Conservation (phyloP, 2,888 invertebrate species). For the Diaperis boleti region DNA sequence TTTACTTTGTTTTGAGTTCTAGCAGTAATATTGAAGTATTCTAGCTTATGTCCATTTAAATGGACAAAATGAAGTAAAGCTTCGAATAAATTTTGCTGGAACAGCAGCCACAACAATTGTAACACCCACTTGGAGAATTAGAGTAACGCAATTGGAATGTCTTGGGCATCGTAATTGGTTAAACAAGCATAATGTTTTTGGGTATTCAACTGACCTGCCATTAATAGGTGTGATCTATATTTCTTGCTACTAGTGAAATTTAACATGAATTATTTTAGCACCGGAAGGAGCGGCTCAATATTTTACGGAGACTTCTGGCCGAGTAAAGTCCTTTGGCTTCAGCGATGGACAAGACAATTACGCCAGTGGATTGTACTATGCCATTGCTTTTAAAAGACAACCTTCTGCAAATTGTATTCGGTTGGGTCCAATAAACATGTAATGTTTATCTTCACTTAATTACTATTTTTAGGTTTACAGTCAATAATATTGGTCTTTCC, state of each 20-base stretch:
- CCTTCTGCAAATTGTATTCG: constrained; percentile 12
- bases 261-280: constrained; percentile 66
- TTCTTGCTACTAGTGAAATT: too few relatives aligned
- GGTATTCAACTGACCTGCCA: not conserved
- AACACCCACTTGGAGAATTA: constrained; percentile 56
- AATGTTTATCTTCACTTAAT: not conserved
- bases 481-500: not conserved
- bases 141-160: constrained; percentile 63
- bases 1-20: constrained; percentile 47
- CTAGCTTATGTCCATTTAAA: constrained; percentile 56
- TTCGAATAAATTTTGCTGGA: constrained; percentile 57
- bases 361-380: constrained; percentile 71
- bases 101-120: constrained; percentile 70
- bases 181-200: constrained; percentile 34
- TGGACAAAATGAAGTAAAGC: constrained; percentile 49
- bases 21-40: constrained; percentile 3
- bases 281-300: constrained; percentile 78
- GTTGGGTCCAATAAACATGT: not conserved
- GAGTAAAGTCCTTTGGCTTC: constrained; percentile 74
- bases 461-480: constrained; percentile 14
- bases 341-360: constrained; percentile 64
- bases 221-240: not conserved
- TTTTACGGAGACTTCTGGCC: constrained; percentile 71
- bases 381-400: constrained; percentile 73
- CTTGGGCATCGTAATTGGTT: constrained; percentile 48